These are phyloP conservation scores for Struthio camelus DNA, from an alignment of 2,113 vertebrate species.

Conservation along the genomic window DNA sequence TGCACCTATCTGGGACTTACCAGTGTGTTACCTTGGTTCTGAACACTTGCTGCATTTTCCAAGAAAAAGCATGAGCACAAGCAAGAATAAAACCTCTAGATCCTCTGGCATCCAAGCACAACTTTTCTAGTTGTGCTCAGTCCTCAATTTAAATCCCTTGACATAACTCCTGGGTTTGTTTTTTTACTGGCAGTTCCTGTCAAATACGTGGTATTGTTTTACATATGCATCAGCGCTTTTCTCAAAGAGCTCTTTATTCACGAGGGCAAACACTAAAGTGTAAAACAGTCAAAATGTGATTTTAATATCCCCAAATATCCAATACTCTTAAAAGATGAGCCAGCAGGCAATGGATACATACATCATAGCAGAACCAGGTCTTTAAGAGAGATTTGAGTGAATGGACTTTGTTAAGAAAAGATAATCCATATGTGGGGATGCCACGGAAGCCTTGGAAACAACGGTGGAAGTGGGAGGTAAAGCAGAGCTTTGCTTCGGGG, in stretches of 20 bases:
- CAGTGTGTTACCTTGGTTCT: background rate
- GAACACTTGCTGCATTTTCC: background rate
- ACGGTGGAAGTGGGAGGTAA: background rate
- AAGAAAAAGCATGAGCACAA: background rate
- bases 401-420: background rate
- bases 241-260: background rate
- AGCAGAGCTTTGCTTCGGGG: background rate
- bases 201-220: background rate
- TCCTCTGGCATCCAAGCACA: background rate
- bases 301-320: background rate
- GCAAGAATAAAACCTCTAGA: background rate
- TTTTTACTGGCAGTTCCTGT: background rate
- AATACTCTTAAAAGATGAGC: background rate
- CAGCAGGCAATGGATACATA: background rate
- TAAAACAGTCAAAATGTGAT: background rate
- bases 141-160: background rate
- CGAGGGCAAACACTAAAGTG: background rate
- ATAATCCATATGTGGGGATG: background rate
- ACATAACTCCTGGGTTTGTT: background rate
- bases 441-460: background rate
- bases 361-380: background rate
- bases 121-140: background rate
- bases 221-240: fast-evolving
- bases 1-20: background rate
- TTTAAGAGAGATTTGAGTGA: background rate